These are phyloP conservation scores for Sesamia nonagrioides DNA, from an alignment of 1,140 invertebrate species.

Conservation along the genomic window DNA sequence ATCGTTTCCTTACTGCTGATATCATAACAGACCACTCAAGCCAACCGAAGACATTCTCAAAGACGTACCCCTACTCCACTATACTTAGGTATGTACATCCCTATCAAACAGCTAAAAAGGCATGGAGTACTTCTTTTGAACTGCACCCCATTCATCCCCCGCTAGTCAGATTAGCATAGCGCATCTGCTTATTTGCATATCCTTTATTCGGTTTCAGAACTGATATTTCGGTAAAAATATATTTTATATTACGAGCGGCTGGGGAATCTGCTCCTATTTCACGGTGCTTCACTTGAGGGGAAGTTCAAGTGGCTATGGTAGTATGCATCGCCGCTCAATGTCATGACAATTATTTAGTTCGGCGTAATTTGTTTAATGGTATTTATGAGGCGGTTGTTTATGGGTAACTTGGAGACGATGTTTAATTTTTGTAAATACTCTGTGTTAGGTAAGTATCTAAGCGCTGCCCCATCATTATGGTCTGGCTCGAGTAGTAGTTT, in stretches of 20 bases:
- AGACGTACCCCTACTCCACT: neutral
- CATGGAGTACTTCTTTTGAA: constrained; percentile 39
- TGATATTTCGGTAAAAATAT: constrained; percentile 39
- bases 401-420: neutral
- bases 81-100: neutral
- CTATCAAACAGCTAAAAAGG: constrained; percentile 39
- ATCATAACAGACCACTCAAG: neutral
- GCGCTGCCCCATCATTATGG: no score
- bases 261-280: constrained; percentile 31
- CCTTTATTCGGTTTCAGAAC: constrained; percentile 43
- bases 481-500: no score
- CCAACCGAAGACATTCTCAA: constrained; percentile 16
- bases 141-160: constrained; percentile 50
- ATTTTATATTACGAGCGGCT: constrained; percentile 25
- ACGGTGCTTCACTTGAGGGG: constrained; percentile 32
- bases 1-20: neutral
- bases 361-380: neutral
- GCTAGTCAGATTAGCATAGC: constrained; percentile 52
- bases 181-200: constrained; percentile 48
- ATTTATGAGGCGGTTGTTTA: neutral
- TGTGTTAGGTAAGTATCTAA: neutral
- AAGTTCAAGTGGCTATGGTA: constrained; percentile 1
- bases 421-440: neutral
- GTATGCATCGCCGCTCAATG: constrained; percentile 28
- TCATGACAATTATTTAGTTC: constrained; percentile 22